Conservation (phyloP, 2,888 invertebrate genomes). For the Shargacucullia verbasci region DNA sequence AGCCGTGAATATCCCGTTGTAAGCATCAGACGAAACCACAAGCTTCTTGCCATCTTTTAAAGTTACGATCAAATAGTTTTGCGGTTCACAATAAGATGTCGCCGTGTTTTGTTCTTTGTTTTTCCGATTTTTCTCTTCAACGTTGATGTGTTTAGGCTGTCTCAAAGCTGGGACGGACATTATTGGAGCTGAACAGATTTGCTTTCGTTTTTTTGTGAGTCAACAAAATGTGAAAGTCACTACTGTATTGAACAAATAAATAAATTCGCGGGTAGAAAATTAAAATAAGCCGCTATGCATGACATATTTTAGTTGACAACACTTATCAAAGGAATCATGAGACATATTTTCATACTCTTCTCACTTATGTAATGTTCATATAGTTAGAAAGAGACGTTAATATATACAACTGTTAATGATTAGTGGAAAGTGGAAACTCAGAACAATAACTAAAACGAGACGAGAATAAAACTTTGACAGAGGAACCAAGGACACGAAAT, state of each 20-base stretch:
- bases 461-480: too few species aligned
- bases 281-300: constrained; percentile 18
- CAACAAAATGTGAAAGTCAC: not conserved
- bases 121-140: constrained; percentile 3
- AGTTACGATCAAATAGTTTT: constrained; percentile 70
- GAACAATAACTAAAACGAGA: too few species aligned
- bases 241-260: too few species aligned
- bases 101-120: not conserved
- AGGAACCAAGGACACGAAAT: too few species aligned
- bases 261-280: constrained; percentile 23
- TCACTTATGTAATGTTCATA: too few species aligned
- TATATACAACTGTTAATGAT: too few species aligned
- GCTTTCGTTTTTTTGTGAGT: not conserved
- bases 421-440: too few species aligned
- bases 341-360: too few species aligned
- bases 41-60: constrained; percentile 68
- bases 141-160: constrained; percentile 60
- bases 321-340: too few species aligned
- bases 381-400: too few species aligned
- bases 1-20: constrained; percentile 71
- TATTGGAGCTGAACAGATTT: not conserved
- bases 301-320: too few species aligned
- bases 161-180: constrained; percentile 68
- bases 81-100: constrained; percentile 22
- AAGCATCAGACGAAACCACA: constrained; percentile 73